A percentile compares a stretch with the other conserved stretches of the same genome.
phyloP scores from a whole-genome alignment of 2,797 vertebrate genomes.

The Gambusia yucatana region DNA sequence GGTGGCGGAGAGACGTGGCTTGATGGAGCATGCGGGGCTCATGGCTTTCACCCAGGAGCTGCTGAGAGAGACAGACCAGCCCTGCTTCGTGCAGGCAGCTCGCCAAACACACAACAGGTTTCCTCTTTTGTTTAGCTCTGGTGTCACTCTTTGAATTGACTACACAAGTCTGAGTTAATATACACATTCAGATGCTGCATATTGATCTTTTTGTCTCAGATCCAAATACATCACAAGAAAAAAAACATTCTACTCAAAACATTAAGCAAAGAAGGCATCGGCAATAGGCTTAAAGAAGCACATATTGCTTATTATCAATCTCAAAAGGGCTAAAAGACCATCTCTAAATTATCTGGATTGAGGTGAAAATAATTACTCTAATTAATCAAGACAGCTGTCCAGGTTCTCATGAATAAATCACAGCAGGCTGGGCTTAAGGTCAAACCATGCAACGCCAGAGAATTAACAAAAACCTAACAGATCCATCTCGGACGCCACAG shows the following conservation, averaged over 20 bases:
- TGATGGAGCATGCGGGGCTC: constrained; percentile 92
- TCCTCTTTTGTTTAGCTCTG: background rate
- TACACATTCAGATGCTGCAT: background rate
- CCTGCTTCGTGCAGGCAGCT: constrained; percentile 93
- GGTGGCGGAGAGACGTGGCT: constrained; percentile 87
- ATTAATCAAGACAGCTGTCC: background rate
- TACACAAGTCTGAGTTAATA: background rate
- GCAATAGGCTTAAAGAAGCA: background rate
- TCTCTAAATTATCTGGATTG: background rate
- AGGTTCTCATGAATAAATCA: background rate
- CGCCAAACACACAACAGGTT: constrained; percentile 93
- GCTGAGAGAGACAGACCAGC: constrained; percentile 92
- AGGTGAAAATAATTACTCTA: background rate
- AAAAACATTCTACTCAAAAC: background rate
- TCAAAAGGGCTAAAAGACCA: background rate
- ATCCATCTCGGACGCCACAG: background rate
- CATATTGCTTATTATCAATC: background rate
- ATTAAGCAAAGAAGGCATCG: background rate
- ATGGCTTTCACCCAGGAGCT: constrained; percentile 94
- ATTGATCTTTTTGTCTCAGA: background rate
- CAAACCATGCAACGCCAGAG: background rate
- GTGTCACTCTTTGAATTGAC: background rate
- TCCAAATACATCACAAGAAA: background rate
- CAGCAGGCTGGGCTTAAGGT: background rate
- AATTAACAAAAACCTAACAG: background rate